Evolutionary conservation across 2,113 vertebrate genomes (phyloP).

Genomic region (Pseudonaja textilis): DNA sequence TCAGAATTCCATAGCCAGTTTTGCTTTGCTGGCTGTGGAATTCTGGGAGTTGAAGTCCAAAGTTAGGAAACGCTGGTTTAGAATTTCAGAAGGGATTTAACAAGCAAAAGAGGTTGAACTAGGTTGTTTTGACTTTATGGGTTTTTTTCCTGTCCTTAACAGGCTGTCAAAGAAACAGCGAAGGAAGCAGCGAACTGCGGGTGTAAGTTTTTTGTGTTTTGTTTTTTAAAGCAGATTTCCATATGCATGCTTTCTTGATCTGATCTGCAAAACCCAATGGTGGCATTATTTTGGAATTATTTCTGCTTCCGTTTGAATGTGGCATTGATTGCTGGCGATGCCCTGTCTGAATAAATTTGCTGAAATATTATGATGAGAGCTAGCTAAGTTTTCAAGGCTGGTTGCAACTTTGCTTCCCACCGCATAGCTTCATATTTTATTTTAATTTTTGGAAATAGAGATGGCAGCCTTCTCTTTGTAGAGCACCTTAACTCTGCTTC

Average conservation of each 20-base stretch:
- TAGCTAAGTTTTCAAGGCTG: not conserved
- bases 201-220: slow-evolving; percentile 49
- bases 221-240: not conserved
- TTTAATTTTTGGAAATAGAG: not conserved
- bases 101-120: not conserved
- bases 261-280: not conserved
- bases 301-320: not conserved
- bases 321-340: not conserved
- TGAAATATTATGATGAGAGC: not conserved
- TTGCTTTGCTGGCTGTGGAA: not conserved
- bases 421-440: not conserved
- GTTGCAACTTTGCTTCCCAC: not conserved
- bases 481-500: not conserved
- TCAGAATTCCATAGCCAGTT: too few species aligned
- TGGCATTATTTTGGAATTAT: not conserved
- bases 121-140: too few species aligned
- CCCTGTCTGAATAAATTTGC: not conserved
- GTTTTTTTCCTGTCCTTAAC: slow-evolving; percentile 30
- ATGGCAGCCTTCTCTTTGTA: not conserved
- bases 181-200: slow-evolving; percentile 81
- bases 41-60: not conserved
- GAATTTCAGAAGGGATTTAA: not conserved
- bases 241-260: not conserved
- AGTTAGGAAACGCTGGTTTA: not conserved
- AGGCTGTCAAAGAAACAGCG: slow-evolving; percentile 93